phyloP scores from a whole-genome alignment of 2,797 vertebrate genomes.

The Pteropus rufus region DNA sequence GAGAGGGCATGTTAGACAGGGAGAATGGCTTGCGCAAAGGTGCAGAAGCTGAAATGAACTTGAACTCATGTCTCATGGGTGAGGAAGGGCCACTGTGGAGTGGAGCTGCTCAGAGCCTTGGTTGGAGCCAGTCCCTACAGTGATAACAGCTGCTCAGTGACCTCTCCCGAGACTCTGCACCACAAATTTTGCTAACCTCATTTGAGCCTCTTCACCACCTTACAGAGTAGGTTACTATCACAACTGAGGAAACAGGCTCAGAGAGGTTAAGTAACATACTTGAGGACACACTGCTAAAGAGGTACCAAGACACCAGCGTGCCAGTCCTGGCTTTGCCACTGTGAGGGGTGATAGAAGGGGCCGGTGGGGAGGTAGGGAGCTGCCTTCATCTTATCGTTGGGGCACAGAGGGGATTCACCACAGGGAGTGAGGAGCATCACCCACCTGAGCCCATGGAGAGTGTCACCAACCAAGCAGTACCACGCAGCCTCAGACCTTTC shows the following conservation, averaged over 20 bases:
- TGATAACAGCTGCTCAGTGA: neutral
- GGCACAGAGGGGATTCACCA: neutral
- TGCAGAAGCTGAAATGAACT: neutral
- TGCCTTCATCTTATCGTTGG: neutral
- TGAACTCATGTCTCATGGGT: neutral
- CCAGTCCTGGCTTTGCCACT: neutral
- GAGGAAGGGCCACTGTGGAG: neutral
- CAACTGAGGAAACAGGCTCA: neutral
- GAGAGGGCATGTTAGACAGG: neutral
- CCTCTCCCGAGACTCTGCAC: neutral
- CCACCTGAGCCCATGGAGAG: neutral
- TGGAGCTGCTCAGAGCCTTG: neutral
- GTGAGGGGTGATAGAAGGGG: neutral
- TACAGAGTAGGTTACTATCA: neutral
- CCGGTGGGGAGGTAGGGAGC: neutral
- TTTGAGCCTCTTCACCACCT: neutral
- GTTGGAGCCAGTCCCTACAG: neutral
- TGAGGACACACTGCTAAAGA: neutral
- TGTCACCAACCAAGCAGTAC: neutral
- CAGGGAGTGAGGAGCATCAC: no score
- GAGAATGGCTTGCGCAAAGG: neutral
- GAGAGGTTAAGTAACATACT: neutral
- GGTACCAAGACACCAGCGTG: neutral
- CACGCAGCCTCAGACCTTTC: neutral
- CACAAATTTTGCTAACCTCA: neutral